Evolutionary conservation across 2,888 invertebrate species (phyloP).

Genomic region (Ectobius pallidus): DNA sequence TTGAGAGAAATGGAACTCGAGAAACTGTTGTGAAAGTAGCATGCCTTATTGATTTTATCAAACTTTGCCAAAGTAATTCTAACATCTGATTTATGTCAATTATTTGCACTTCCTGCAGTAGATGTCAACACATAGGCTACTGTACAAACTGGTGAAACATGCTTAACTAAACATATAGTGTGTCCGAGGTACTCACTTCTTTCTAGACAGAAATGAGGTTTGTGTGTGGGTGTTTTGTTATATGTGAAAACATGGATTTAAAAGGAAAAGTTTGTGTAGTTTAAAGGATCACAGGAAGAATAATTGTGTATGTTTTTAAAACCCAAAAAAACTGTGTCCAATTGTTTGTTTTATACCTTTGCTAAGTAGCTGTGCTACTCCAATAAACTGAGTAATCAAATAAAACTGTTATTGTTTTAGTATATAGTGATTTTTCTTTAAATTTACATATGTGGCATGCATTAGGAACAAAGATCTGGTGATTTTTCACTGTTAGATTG

Average conservation of each 20-base stretch:
- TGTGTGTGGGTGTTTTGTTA: neutral
- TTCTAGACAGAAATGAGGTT: no score
- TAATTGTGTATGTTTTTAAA: constrained; percentile 22
- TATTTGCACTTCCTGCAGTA: neutral
- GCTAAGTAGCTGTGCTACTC: constrained; percentile 24
- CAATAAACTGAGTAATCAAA: neutral
- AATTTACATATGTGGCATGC: no score
- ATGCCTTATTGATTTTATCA: neutral
- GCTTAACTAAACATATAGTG: neutral
- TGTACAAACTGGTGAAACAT: neutral
- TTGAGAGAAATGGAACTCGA: no score
- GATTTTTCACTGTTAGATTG: no score
- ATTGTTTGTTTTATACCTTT: constrained; percentile 23
- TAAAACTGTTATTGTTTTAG: constrained; percentile 20
- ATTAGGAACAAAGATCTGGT: no score
- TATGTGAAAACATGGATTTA: constrained; percentile 9
- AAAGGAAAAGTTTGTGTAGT: constrained; percentile 18
- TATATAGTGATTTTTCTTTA: neutral
- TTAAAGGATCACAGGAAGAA: neutral
- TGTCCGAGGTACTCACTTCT: neutral
- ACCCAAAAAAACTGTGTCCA: constrained; percentile 5
- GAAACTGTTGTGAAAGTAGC: no score
- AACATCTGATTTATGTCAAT: no score
- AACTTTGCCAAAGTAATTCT: neutral
- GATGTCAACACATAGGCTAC: neutral